phyloP scores from a whole-genome alignment of 2,888 invertebrate species.

The Lepidocyrtinus sp. region DNA sequence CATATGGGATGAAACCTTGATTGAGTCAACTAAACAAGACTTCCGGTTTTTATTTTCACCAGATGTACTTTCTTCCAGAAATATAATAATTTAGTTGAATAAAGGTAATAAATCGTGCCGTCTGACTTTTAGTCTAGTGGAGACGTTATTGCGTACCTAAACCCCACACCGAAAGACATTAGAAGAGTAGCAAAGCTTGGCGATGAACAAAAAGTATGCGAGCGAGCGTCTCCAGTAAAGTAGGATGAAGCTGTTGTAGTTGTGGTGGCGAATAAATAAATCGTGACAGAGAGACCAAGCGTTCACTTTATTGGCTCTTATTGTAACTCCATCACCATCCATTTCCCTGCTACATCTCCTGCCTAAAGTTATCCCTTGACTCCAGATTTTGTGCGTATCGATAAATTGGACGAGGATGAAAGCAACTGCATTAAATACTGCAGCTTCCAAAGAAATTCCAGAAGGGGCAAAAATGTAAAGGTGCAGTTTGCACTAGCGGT shows the following conservation, averaged over 20 bases:
- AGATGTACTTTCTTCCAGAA: not conserved
- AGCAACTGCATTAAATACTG: slow-evolving; percentile 14
- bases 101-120: slow-evolving; percentile 9
- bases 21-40: slow-evolving; percentile 33
- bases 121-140: slow-evolving; percentile 1
- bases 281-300: slow-evolving; percentile 38
- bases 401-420: slow-evolving; percentile 20
- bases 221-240: not conserved
- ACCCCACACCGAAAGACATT: not conserved
- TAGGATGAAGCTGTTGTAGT: slow-evolving; percentile 22
- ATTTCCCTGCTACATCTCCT: not conserved
- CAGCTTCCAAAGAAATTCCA: not conserved
- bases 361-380: not conserved
- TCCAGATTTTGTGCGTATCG: slow-evolving; percentile 12
- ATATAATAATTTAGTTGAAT: slow-evolving; percentile 18
- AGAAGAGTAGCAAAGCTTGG: not conserved
- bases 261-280: slow-evolving; percentile 37
- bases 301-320: slow-evolving; percentile 34
- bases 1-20: slow-evolving; percentile 11
- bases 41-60: slow-evolving; percentile 8
- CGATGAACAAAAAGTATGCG: slow-evolving; percentile 4
- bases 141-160: not conserved
- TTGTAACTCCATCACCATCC: slow-evolving; percentile 12
- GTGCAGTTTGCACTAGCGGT: not conserved
- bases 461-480: slow-evolving; percentile 2